phyloP scores from a whole-genome alignment of 2,797 vertebrate species.

The Halcyon chelicuti region DNA sequence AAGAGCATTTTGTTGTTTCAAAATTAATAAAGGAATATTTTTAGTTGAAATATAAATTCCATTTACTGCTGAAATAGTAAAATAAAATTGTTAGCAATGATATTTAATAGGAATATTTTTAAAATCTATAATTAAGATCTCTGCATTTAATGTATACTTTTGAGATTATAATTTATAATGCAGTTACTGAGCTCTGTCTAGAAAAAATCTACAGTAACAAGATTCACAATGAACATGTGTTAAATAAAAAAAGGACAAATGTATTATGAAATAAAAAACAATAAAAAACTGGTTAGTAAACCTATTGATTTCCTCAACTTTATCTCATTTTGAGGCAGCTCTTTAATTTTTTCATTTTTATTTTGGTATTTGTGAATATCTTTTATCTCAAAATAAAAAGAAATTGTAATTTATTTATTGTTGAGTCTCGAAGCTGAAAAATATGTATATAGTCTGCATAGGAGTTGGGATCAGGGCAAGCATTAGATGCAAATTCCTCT shows the following conservation, averaged over 20 bases:
- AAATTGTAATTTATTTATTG: neutral
- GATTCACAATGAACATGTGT: neutral
- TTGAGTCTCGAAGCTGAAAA: neutral
- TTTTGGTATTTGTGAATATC: neutral
- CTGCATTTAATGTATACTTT: neutral
- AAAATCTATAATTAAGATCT: neutral
- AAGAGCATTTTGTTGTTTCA: neutral
- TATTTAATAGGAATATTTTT: neutral
- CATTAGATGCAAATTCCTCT: neutral
- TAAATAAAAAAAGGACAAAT: neutral
- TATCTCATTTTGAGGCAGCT: neutral
- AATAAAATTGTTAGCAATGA: neutral
- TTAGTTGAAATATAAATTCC: neutral
- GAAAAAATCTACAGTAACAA: neutral
- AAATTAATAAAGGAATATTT: neutral
- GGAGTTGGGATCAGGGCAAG: neutral
- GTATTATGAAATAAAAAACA: neutral
- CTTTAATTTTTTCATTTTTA: neutral
- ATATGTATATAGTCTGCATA: neutral
- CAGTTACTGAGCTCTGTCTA: neutral
- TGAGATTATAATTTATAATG: neutral
- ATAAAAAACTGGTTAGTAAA: neutral
- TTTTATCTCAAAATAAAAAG: neutral
- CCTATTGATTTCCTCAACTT: neutral
- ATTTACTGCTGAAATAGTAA: neutral